phyloP scores from a whole-genome alignment of 2,113 vertebrate genomes.

The Mastomys natalensis region DNA sequence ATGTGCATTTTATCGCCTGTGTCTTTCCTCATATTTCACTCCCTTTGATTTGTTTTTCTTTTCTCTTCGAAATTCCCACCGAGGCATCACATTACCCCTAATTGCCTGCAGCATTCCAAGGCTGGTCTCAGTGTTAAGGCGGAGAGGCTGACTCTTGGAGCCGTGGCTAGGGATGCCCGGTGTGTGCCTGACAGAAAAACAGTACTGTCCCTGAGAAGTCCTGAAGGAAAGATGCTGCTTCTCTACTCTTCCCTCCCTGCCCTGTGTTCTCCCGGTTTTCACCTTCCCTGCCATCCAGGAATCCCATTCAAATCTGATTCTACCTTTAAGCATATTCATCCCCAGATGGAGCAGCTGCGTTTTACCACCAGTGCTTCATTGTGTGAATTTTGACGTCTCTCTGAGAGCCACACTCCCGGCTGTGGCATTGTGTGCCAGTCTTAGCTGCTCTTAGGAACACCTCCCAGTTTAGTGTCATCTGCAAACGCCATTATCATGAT shows the following conservation, averaged over 20 bases:
- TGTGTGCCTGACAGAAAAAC: slow-evolving; percentile 19
- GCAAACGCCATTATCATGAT: slow-evolving; percentile 66
- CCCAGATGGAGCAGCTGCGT: slow-evolving; percentile 72
- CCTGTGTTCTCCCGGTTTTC: background rate
- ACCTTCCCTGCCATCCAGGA: slow-evolving; percentile 56
- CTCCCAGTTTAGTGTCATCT: slow-evolving; percentile 57
- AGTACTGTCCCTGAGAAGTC: slow-evolving; percentile 9
- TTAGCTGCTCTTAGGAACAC: slow-evolving; percentile 58
- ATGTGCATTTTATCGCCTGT: slow-evolving; percentile 77
- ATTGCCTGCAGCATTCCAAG: slow-evolving; percentile 73
- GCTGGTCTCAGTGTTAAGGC: slow-evolving; percentile 70
- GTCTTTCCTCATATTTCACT: slow-evolving; percentile 79
- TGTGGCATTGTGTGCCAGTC: slow-evolving; percentile 68
- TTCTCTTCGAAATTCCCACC: slow-evolving; percentile 78
- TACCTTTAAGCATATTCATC: slow-evolving; percentile 70
- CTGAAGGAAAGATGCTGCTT: background rate
- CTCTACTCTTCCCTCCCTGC: background rate
- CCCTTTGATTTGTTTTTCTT: slow-evolving; percentile 78
- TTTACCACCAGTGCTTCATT: slow-evolving; percentile 59
- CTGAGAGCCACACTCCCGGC: slow-evolving; percentile 6
- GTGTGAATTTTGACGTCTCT: slow-evolving; percentile 72
- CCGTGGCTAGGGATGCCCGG: slow-evolving; percentile 22
- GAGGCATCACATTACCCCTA: slow-evolving; percentile 76
- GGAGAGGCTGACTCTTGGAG: slow-evolving; percentile 11
- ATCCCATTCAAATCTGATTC: slow-evolving; percentile 71